These are phyloP conservation scores for Marcusenius ussheri DNA, from an alignment of 2,113 vertebrate genomes.

Conservation along the genomic window DNA sequence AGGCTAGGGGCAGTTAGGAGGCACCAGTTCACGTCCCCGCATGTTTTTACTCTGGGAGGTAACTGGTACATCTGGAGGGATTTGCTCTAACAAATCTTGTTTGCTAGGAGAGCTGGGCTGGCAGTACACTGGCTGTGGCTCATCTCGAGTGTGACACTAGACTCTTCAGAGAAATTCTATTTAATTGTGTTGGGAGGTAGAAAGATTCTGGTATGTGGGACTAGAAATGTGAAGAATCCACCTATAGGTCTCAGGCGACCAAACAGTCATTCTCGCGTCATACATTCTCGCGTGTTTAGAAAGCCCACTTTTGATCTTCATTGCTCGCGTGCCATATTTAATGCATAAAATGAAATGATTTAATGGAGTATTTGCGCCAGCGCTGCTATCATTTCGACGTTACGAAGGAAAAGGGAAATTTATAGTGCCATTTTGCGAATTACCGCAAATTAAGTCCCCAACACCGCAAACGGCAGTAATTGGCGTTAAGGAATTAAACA, in stretches of 20 bases:
- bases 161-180: not conserved
- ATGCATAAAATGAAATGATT: not conserved
- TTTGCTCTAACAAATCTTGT: not conserved
- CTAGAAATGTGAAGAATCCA: not conserved
- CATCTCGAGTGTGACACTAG: not conserved
- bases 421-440: slow-evolving; percentile 6
- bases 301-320: not conserved
- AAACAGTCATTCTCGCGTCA: not conserved
- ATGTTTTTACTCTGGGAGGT: not conserved
- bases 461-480: not conserved
- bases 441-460: not conserved
- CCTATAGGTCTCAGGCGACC: not conserved
- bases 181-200: not conserved
- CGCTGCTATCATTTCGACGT: not conserved
- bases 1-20: not conserved
- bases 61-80: not conserved
- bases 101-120: not conserved
- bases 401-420: not conserved
- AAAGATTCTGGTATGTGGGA: not conserved
- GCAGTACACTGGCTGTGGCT: not conserved
- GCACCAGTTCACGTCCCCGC: not conserved
- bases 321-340: not conserved
- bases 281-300: not conserved
- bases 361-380: not conserved
- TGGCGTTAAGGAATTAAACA: not conserved